These are phyloP conservation scores for Orius insidiosus DNA, from an alignment of 1,140 invertebrate genomes.

Conservation along the genomic window DNA sequence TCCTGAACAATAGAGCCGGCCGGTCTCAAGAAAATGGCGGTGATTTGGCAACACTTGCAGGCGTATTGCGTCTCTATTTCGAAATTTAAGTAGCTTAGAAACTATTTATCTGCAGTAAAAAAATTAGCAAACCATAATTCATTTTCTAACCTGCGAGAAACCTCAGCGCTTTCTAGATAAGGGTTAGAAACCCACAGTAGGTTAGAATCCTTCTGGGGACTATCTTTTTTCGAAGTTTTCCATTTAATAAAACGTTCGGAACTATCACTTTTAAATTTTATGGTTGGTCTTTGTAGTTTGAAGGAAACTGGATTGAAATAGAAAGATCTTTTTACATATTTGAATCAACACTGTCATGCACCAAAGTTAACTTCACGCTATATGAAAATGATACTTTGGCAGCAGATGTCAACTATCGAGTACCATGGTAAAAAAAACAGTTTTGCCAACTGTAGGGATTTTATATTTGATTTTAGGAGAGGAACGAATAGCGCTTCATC, in stretches of 20 bases:
- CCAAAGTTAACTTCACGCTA: slow-evolving; percentile 34
- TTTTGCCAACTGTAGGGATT: slow-evolving; percentile 5
- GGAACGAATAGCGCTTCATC: slow-evolving; percentile 7
- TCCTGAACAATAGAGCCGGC: too few relatives aligned
- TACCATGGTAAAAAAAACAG: slow-evolving; percentile 8
- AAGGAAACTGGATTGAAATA: slow-evolving; percentile 51
- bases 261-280: background rate
- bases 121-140: background rate
- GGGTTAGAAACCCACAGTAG: too few relatives aligned
- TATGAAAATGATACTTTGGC: slow-evolving; percentile 32
- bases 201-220: too few relatives aligned
- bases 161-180: background rate
- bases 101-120: too few relatives aligned
- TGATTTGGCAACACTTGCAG: too few relatives aligned
- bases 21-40: too few relatives aligned
- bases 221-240: too few relatives aligned
- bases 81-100: too few relatives aligned
- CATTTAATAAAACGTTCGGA: background rate
- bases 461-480: slow-evolving; percentile 13
- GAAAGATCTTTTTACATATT: slow-evolving; percentile 51
- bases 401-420: slow-evolving; percentile 32
- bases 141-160: background rate
- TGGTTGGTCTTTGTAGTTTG: slow-evolving; percentile 32
- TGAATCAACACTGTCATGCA: slow-evolving; percentile 45
- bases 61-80: too few relatives aligned